Evolutionary conservation across 2,888 invertebrate species (phyloP).

Genomic region (Melieria picta): DNA sequence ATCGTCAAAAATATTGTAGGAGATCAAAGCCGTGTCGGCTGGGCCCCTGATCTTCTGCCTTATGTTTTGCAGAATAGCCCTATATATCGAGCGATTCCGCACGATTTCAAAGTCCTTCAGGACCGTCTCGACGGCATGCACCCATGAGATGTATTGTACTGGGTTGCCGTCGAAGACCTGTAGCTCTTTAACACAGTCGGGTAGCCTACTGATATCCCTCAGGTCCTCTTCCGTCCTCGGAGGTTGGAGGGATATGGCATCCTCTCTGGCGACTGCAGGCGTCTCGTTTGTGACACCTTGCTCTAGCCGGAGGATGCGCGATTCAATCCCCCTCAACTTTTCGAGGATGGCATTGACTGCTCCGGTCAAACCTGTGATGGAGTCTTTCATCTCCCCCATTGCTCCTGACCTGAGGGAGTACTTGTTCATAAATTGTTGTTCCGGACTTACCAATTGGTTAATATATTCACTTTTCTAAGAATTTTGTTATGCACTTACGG

Average conservation of each 20-base stretch:
- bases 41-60: slow-evolving; percentile 36
- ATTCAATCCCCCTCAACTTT: background rate
- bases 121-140: slow-evolving; percentile 17
- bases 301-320: background rate
- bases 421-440: too few species aligned
- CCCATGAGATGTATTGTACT: slow-evolving; percentile 14
- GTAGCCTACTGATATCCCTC: slow-evolving; percentile 4
- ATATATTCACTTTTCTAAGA: too few species aligned
- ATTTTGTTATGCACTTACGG: too few species aligned
- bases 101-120: slow-evolving; percentile 30
- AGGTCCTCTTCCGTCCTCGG: slow-evolving; percentile 7
- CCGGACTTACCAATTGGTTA: too few species aligned
- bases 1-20: slow-evolving; percentile 38
- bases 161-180: slow-evolving; percentile 22
- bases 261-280: background rate
- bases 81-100: slow-evolving; percentile 30
- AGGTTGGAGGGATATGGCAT: background rate
- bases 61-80: slow-evolving; percentile 38
- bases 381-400: background rate
- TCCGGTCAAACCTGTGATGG: background rate
- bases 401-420: too few species aligned
- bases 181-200: slow-evolving; percentile 16
- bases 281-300: background rate
- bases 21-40: slow-evolving; percentile 37
- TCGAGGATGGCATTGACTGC: background rate